Conservation (phyloP, 1,140 invertebrate species). For the Aporrectodea caliginosa region DNA sequence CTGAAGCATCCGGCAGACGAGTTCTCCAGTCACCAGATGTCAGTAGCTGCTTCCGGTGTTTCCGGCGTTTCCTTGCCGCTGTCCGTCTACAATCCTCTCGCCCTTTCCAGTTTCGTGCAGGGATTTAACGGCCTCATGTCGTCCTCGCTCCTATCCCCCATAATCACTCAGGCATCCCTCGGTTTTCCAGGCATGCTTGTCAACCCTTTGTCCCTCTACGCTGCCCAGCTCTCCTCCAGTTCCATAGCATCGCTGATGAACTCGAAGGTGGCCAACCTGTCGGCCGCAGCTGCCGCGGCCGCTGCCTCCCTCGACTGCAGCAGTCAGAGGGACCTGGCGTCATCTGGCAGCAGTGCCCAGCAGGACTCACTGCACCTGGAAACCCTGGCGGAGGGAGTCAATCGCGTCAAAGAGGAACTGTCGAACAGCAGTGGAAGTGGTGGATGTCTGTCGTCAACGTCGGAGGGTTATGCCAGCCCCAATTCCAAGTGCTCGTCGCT, state of each 20-base stretch:
- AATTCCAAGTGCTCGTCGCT: constrained; percentile 41
- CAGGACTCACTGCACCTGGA: neutral
- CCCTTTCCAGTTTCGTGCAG: neutral
- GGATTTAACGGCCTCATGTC: constrained; percentile 7
- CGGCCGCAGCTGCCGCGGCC: neutral
- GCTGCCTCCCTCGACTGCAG: too few species aligned
- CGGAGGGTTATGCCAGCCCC: neutral
- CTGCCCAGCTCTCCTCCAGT: neutral
- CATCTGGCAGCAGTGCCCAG: neutral
- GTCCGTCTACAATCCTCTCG: constrained; percentile 11
- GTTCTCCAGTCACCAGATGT: neutral
- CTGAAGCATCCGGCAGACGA: neutral
- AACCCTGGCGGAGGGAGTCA: neutral
- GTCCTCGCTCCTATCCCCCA: constrained; percentile 12
- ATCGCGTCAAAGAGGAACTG: neutral
- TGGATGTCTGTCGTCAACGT: neutral
- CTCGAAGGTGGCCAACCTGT: neutral
- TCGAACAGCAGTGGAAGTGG: neutral
- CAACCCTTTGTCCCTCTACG: neutral
- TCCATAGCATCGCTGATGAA: constrained; percentile 9
- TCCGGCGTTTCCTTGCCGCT: neutral
- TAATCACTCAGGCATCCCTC: neutral
- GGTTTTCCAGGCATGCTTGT: neutral
- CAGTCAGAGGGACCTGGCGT: neutral
- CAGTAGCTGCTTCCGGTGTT: neutral